Percentiles rank a stretch among this genome's conserved stretches.
Evolutionary conservation across 2,888 invertebrate genomes (phyloP).

Genomic region (Acholoe squamosa): DNA sequence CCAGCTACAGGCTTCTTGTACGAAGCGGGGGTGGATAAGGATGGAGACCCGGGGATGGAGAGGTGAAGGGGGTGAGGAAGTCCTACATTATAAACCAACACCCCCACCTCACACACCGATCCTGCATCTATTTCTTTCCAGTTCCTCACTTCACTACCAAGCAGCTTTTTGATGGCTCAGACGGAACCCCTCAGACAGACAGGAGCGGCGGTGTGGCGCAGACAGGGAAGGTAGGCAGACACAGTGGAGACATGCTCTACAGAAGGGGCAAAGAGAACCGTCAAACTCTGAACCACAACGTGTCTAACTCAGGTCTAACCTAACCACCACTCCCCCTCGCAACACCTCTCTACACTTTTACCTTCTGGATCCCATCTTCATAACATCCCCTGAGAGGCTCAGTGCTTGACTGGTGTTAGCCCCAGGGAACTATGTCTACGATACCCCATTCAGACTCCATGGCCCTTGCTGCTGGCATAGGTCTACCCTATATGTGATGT

Average conservation of each 20-base stretch:
- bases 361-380: no score
- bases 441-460: background rate
- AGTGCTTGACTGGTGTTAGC: background rate
- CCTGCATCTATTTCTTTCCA: background rate
- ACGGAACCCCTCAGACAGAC: no score
- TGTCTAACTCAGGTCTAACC: background rate
- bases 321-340: background rate
- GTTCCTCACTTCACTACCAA: background rate
- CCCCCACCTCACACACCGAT: background rate
- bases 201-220: background rate
- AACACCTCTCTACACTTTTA: background rate
- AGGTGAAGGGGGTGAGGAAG: background rate
- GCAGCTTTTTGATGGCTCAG: background rate
- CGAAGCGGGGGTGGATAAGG: background rate
- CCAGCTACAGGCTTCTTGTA: background rate
- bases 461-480: background rate
- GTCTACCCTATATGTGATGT: background rate
- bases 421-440: background rate
- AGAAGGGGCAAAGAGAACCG: background rate
- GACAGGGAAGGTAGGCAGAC: constrained; percentile 19
- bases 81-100: background rate
- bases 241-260: background rate
- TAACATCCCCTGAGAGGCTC: background rate
- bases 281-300: constrained; percentile 2
- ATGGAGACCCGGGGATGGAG: background rate